These are phyloP conservation scores for Sarotherodon lohbergeri DNA, from an alignment of 2,113 vertebrate species.

Conservation along the genomic window DNA sequence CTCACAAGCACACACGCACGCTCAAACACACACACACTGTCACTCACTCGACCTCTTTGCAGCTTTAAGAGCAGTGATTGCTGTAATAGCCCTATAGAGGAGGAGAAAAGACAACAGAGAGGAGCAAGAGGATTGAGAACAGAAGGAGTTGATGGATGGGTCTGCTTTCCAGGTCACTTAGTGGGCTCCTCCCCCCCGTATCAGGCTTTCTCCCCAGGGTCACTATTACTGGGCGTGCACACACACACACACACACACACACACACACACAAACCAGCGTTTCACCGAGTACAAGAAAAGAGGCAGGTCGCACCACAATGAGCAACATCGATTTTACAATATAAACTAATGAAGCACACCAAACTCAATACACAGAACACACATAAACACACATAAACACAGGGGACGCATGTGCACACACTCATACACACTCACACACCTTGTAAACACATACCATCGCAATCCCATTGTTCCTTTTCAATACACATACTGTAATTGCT, in stretches of 20 bases:
- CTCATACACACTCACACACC: constrained; percentile 17
- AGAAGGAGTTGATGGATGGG: constrained; percentile 62
- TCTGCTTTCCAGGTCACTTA: constrained; percentile 59
- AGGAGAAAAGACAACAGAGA: constrained; percentile 16
- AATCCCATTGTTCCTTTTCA: constrained; percentile 36
- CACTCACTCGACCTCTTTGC: background rate
- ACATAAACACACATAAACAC: background rate
- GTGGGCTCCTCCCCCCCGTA: constrained; percentile 16
- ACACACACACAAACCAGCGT: background rate
- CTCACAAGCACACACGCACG: background rate
- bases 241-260: background rate
- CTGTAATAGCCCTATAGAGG: constrained; percentile 44
- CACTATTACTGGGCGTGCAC: constrained; percentile 24
- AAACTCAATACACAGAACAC: constrained; percentile 32
- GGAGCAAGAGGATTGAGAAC: constrained; percentile 28
- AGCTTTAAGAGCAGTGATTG: constrained; percentile 53
- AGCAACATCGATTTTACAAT: constrained; percentile 66
- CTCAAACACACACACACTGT: background rate
- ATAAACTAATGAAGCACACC: constrained; percentile 62
- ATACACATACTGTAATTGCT: constrained; percentile 40
- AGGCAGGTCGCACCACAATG: constrained; percentile 43
- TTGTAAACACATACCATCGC: constrained; percentile 30
- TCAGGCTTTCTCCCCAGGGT: constrained; percentile 39
- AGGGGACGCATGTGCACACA: background rate
- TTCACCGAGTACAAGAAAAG: background rate